phyloP scores from a whole-genome alignment of 2,888 invertebrate species.

The Epinotia bilunana region DNA sequence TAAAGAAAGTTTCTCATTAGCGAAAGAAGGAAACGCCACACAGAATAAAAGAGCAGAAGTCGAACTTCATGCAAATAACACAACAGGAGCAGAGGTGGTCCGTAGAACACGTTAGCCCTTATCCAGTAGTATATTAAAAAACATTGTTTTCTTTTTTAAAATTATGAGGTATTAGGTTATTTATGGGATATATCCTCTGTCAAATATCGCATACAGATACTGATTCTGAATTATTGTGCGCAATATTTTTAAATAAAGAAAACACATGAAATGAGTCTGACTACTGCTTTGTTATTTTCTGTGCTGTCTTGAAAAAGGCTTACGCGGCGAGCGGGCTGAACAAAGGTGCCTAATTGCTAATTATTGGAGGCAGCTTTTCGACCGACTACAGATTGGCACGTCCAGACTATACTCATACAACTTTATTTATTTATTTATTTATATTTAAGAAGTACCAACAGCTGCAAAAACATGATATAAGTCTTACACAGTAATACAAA shows the following conservation, averaged over 20 bases:
- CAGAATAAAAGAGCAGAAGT: not conserved
- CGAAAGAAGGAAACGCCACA: slow-evolving; percentile 11
- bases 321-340: slow-evolving; percentile 8
- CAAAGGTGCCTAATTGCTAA: slow-evolving; percentile 33
- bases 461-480: no score
- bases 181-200: no score
- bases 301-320: slow-evolving; percentile 19
- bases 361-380: slow-evolving; percentile 18
- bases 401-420: not conserved
- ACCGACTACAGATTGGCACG: not conserved
- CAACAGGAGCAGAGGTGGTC: not conserved
- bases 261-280: not conserved
- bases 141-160: no score
- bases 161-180: no score
- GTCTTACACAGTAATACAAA: no score
- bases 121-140: no score
- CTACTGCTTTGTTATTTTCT: not conserved
- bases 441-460: no score
- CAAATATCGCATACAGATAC: no score
- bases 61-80: not conserved
- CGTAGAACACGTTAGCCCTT: not conserved
- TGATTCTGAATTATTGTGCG: no score
- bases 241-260: no score
- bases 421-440: no score
- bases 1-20: slow-evolving; percentile 26